These are phyloP conservation scores for Bubo scandiacus DNA, from an alignment of 2,113 vertebrate genomes.

Conservation along the genomic window DNA sequence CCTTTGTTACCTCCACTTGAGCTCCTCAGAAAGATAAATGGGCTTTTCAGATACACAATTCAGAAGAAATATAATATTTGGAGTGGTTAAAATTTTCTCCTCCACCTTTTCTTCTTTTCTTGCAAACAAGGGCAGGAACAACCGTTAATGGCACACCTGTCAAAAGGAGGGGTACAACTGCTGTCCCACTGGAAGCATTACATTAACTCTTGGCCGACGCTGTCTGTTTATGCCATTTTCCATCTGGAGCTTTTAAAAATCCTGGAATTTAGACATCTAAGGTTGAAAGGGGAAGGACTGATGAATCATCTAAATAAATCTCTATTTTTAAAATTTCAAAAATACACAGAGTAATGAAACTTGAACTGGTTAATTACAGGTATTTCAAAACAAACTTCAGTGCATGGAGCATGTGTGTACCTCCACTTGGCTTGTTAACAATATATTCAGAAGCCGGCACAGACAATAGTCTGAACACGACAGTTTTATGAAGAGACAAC, in stretches of 20 bases:
- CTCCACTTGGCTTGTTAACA: neutral
- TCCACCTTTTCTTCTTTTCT: slow-evolving; percentile 37
- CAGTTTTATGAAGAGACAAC: neutral
- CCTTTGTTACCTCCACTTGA: slow-evolving; percentile 6
- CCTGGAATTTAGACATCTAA: slow-evolving; percentile 14
- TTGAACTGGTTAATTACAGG: slow-evolving; percentile 57
- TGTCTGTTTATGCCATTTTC: neutral
- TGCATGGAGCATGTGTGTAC: neutral
- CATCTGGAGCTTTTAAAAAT: neutral
- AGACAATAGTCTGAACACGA: neutral
- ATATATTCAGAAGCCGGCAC: neutral
- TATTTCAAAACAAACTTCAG: slow-evolving; percentile 39
- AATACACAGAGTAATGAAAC: neutral
- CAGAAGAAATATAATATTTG: slow-evolving; percentile 53
- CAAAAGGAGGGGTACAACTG: slow-evolving; percentile 61
- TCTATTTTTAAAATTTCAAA: slow-evolving; percentile 43
- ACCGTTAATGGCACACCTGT: slow-evolving; percentile 28
- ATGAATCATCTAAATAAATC: slow-evolving; percentile 52
- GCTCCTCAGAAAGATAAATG: slow-evolving; percentile 38
- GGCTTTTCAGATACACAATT: slow-evolving; percentile 33
- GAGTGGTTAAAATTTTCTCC: neutral
- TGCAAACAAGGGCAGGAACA: slow-evolving; percentile 58
- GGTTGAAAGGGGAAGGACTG: neutral
- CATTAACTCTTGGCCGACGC: neutral
- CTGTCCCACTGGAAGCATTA: slow-evolving; percentile 20